Evolutionary conservation across 2,113 vertebrate genomes (phyloP).

Genomic region (Alligator sinensis): DNA sequence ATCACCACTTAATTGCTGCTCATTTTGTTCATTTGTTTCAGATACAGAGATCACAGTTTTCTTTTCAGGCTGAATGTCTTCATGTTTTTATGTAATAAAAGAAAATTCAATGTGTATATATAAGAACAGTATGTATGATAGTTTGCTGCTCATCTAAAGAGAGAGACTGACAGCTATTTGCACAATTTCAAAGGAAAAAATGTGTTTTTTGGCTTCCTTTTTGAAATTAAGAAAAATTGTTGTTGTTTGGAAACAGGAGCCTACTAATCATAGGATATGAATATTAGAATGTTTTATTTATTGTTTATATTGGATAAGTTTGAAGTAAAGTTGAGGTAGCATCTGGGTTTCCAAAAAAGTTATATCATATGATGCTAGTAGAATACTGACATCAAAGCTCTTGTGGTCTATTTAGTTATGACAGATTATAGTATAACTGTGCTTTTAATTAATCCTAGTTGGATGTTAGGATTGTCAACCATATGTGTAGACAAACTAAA

Average conservation of each 20-base stretch:
- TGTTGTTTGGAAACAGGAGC: not conserved
- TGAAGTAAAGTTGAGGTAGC: not conserved
- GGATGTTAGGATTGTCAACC: not conserved
- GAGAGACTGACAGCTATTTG: no score
- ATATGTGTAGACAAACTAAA: not conserved
- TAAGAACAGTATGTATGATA: not conserved
- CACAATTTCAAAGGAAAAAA: no score
- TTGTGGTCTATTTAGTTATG: not conserved
- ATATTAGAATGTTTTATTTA: not conserved
- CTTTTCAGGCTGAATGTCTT: slow-evolving; percentile 48
- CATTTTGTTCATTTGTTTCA: not conserved
- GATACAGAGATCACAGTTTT: not conserved
- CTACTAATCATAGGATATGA: not conserved
- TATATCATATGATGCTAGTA: not conserved
- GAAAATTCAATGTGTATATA: not conserved
- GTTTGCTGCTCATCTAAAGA: not conserved
- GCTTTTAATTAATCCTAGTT: not conserved
- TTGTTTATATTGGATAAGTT: not conserved
- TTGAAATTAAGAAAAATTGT: slow-evolving; percentile 6
- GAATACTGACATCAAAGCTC: not conserved
- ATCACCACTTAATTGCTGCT: slow-evolving; percentile 37
- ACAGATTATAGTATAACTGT: not conserved
- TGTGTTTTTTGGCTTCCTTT: not conserved
- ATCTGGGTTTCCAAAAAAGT: not conserved
- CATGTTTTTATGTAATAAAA: not conserved